These are phyloP conservation scores for Zoroaster sp. DNA, from an alignment of 53 echinoderm and acorn worm species.

Conservation along the genomic window DNA sequence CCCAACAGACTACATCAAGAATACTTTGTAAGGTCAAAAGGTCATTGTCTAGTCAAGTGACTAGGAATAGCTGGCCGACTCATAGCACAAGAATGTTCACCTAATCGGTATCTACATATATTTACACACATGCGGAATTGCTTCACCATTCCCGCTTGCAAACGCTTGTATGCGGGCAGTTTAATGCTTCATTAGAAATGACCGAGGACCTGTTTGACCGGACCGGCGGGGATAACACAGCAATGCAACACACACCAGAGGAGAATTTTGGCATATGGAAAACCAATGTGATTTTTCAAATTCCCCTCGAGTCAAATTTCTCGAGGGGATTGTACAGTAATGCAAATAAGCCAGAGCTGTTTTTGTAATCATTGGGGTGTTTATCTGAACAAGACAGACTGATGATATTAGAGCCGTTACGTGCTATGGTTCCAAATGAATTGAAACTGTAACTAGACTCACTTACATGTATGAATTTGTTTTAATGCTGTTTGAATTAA, in stretches of 20 bases:
- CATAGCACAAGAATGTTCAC: slow-evolving; percentile 8
- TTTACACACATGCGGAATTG: not conserved
- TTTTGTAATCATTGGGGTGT: too few species aligned
- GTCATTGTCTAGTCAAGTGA: slow-evolving; percentile 21
- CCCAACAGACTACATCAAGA: not conserved
- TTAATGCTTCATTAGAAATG: not conserved
- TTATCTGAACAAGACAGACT: too few species aligned
- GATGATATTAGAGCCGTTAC: too few species aligned
- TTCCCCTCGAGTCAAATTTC: not conserved
- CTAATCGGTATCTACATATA: not conserved
- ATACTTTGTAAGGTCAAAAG: slow-evolving; percentile 24
- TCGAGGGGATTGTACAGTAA: not conserved
- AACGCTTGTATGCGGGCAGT: not conserved
- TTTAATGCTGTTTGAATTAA: too few species aligned
- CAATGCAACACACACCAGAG: not conserved
- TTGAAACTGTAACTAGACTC: too few species aligned
- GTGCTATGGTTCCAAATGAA: too few species aligned
- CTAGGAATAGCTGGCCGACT: not conserved
- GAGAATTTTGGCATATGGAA: not conserved
- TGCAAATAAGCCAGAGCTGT: too few species aligned
- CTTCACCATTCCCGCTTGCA: not conserved
- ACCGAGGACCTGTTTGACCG: not conserved
- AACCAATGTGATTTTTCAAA: not conserved
- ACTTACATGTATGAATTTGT: too few species aligned
- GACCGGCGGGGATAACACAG: not conserved